Evolutionary conservation across 1,140 invertebrate species (phyloP), one percentile per base, ranked within the genome.

Genomic region (Drosophila prosaltans): DNA sequence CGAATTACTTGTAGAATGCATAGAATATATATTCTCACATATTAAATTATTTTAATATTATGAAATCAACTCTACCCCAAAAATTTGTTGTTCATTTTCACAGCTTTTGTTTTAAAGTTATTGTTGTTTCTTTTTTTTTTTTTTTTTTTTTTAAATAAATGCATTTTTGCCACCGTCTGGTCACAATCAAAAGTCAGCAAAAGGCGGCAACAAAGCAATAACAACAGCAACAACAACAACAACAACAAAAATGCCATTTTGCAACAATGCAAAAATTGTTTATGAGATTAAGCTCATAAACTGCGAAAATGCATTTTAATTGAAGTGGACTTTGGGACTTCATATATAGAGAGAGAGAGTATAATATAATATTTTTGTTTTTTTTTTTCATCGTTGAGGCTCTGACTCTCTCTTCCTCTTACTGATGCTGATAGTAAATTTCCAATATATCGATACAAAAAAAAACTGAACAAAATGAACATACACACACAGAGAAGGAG

Each of bases 231-330:
- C 59, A 59, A 54, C n/a, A 66, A 75, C 61, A 69, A 75, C 68
- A 69, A 69, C 58, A 69, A 62, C 16, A 51, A n/a, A n/a, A n/a
- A 51, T 39, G 45, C 8, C 45, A 10, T 51, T 67, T 70, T 69
- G 77, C 78, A 86, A 90, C 85, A 90, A 90, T 90, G 64, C 86
- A 60, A 54, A 84, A 90, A 90, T 90, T 90, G 85, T 90, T 90
- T 90, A 90, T 85, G 85, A 90, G 85, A 90, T 90, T 90, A 82
- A 91, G 76, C 88, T 74, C 86, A 81, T 90, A 90, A 90, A 90
- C 66, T 90, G 88, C 39, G 77, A 90, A 91, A 90, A 90, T 90
- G 88, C 86, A 90, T 90, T 90, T 90, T 90, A 91, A 90, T 90
- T 91, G 86, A 90, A 90, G 86, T 90, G 88, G 79, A 91, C 86